Percentiles rank a stretch among this genome's conserved stretches.
Conservation (phyloP, 2,113 vertebrate species). For the Philantomba maxwellii region DNA sequence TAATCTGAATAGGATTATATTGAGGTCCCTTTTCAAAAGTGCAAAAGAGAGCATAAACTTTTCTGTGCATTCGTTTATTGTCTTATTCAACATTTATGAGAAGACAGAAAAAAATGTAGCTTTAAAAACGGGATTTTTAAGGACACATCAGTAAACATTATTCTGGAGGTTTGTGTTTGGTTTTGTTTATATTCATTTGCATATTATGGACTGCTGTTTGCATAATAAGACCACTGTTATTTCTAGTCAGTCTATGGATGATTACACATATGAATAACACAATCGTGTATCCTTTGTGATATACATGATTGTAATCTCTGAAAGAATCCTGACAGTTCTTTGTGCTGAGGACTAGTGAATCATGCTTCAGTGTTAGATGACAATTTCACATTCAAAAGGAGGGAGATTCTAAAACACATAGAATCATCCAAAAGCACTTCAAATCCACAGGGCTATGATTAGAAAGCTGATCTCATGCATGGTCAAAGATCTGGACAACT, state of each 20-base stretch:
- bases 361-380: conserved; percentile 24
- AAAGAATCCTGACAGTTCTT: conserved; percentile 51
- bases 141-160: conserved; percentile 74
- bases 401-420: conserved; percentile 18
- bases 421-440: background rate
- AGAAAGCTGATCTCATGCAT: background rate
- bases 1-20: conserved; percentile 67
- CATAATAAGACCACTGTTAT: conserved; percentile 78
- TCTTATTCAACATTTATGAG: conserved; percentile 35
- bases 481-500: background rate
- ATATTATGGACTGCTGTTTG: conserved; percentile 77
- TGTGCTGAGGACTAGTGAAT: conserved; percentile 29
- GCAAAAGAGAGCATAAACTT: conserved; percentile 48
- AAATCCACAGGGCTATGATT: background rate
- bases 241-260: conserved; percentile 74
- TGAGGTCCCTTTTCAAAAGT: conserved; percentile 36
- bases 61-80: conserved; percentile 39
- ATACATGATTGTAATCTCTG: conserved; percentile 53
- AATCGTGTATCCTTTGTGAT: conserved; percentile 55
- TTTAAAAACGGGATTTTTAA: conserved; percentile 66
- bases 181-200: conserved; percentile 79
- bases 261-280: conserved; percentile 69
- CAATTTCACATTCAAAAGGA: conserved; percentile 26
- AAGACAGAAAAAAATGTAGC: conserved; percentile 42
- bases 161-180: conserved; percentile 69